Base-by-base conservation (phyloP, 2,888 invertebrate species). In the Eledone cirrhosa region DNA sequence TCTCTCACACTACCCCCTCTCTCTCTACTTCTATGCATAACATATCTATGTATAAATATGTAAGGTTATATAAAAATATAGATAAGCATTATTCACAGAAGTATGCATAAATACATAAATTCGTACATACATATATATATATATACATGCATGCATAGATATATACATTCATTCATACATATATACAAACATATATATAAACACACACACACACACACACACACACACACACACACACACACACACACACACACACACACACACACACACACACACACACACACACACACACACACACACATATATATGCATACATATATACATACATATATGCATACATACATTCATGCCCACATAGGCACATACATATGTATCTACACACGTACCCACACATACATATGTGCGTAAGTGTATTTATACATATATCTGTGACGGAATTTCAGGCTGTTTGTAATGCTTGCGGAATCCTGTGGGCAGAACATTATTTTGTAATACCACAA, bases 51-150 rank as follows among this genome's bases (percentile, higher is more conserved):
- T 27, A 67, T 67, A 29, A 16, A 67, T 67, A 11, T 27, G 19
- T 33, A 8, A 5, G 22, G 1, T 16, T 67, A 67, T 67, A 27
- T 67, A 29, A 14, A 27, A 31, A 29, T 27, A 27, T 29, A n/a
- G 24, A 65, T 65, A 24, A 27, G 29, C 29, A 24, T n/a, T 14
- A 67, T 29, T 16, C 19, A 67, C 19, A 27, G 14, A 67, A 29
- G 24, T 13, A 31, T 69, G n/a, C 33, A 69, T 69, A 19, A 22
- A 69, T 69, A 69, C n/a, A 69, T 69, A 31, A 33, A 69, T 69
- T 8, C 29, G 29, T 69, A 31, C 29, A 69, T 69, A 16, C 24
- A 69, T 69, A 31, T 69, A 31, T 69, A 69, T 29, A 31, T 69
- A 4, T 69, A 33, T 29, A 31, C 33, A 69, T 27, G 31, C 8